A percentile compares a stretch with the other conserved stretches of the same genome.
phyloP scores from a whole-genome alignment of 2,888 invertebrate genomes.

The Archaeoteleia sp. region DNA sequence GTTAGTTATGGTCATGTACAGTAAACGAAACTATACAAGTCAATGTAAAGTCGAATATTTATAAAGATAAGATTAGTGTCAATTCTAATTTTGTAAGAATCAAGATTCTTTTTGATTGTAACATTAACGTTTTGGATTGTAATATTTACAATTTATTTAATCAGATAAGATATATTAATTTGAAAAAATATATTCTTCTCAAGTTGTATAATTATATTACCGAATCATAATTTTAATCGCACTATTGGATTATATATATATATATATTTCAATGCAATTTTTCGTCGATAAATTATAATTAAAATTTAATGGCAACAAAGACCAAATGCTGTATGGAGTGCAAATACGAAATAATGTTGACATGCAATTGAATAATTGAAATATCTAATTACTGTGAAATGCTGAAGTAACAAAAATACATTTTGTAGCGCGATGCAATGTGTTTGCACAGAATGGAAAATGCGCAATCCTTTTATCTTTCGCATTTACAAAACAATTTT shows the following conservation, averaged over 20 bases:
- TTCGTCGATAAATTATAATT: not conserved
- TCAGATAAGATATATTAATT: no score
- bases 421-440: conserved; percentile 8
- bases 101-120: no score
- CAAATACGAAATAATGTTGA: conserved; percentile 17
- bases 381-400: conserved; percentile 13
- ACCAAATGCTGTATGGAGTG: not conserved
- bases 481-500: conserved; percentile 26
- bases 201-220: not conserved
- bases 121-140: no score
- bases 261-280: no score
- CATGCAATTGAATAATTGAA: conserved; percentile 1
- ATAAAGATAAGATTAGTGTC: no score
- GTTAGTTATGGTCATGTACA: not conserved
- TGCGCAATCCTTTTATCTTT: conserved; percentile 25
- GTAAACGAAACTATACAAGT: not conserved
- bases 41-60: no score
- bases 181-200: not conserved
- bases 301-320: conserved; percentile 3
- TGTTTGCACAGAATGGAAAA: conserved; percentile 21
- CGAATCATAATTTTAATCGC: not conserved
- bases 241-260: no score
- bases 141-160: no score
- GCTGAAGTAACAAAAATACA: conserved; percentile 12
- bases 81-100: no score